phyloP scores from a whole-genome alignment of 2,888 invertebrate species.

The Crocallis elinguaria region DNA sequence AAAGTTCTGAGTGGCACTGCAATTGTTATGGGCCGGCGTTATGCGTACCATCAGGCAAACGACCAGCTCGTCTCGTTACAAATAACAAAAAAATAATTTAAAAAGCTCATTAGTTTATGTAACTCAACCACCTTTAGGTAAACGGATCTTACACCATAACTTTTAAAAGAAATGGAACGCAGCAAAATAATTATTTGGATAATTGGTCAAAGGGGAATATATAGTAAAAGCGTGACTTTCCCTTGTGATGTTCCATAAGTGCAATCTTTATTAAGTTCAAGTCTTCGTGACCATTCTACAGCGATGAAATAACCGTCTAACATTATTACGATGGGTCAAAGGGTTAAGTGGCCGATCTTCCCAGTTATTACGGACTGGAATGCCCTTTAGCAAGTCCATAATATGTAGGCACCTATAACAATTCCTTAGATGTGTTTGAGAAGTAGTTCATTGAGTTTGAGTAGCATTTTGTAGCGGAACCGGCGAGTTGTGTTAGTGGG shows the following conservation, averaged over 20 bases:
- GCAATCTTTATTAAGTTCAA: constrained; percentile 45
- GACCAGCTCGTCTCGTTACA: no score
- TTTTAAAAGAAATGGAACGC: no score
- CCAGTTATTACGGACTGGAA: constrained; percentile 34
- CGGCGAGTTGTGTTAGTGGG: background rate
- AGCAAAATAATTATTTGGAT: no score
- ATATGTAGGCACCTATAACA: constrained; percentile 13
- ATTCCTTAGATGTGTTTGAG: constrained; percentile 15
- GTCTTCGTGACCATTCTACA: constrained; percentile 45
- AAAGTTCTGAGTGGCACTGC: no score
- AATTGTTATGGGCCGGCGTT: no score
- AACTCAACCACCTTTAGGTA: no score
- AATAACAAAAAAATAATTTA: no score
- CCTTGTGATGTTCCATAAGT: background rate
- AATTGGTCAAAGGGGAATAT: no score
- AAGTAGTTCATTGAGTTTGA: constrained; percentile 1
- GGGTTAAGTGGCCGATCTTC: constrained; percentile 64
- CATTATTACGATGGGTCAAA: constrained; percentile 65
- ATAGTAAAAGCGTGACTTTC: background rate
- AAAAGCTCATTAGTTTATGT: no score
- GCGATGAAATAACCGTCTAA: constrained; percentile 62
- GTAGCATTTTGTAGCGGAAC: background rate
- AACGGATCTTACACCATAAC: no score
- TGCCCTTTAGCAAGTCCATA: constrained; percentile 20
- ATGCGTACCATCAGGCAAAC: no score